These are phyloP conservation scores for Ceratosolen fusciceps DNA, from an alignment of 1,140 invertebrate species.

Conservation along the genomic window DNA sequence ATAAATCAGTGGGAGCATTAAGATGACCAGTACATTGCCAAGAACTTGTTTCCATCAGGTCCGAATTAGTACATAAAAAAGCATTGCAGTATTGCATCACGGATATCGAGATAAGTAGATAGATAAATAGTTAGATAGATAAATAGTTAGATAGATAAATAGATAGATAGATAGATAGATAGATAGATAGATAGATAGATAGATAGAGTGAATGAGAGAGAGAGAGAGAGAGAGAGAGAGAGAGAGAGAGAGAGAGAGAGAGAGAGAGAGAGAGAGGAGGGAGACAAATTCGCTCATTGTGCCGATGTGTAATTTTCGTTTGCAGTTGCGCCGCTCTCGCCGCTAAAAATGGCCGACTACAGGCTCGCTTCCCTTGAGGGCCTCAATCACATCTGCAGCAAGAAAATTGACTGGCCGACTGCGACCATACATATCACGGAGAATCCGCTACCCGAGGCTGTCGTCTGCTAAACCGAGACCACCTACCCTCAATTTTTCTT, in stretches of 20 bases:
- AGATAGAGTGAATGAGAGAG: no score
- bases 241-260: no score
- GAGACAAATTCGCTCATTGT: conserved; percentile 36
- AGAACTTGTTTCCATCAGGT: conserved; percentile 10
- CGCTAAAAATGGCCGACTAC: conserved; percentile 78
- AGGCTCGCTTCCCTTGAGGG: conserved; percentile 74
- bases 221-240: no score
- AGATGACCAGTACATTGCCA: no score
- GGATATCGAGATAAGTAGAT: background rate
- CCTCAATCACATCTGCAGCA: conserved; percentile 72
- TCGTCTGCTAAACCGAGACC: conserved; percentile 76
- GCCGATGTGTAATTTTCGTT: conserved; percentile 59
- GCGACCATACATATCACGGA: conserved; percentile 83
- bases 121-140: no score
- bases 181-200: no score
- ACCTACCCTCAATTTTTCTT: conserved; percentile 16
- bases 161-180: no score
- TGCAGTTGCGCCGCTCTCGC: conserved; percentile 80
- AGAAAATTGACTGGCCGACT: conserved; percentile 73
- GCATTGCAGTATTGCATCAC: conserved; percentile 11
- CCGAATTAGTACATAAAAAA: conserved; percentile 1
- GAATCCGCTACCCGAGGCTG: conserved; percentile 83
- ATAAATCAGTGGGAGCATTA: no score
- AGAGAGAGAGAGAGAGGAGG: no score
- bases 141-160: no score